A percentile compares a stretch with the other conserved stretches of the same genome.
Conservation (phyloP, 2,888 invertebrate genomes). For the Chymomyza caudatula region DNA sequence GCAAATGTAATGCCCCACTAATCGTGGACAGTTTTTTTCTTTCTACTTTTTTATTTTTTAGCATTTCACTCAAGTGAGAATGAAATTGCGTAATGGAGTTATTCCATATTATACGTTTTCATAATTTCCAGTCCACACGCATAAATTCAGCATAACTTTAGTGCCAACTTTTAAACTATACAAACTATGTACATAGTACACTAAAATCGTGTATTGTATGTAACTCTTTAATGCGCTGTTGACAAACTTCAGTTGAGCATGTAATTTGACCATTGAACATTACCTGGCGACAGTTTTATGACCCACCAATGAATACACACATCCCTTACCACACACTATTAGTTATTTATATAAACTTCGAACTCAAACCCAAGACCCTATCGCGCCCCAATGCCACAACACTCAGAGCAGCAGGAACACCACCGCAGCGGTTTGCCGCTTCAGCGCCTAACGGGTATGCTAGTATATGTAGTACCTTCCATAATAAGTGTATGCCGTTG, state of each 20-base stretch:
- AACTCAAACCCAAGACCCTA: slow-evolving; percentile 11
- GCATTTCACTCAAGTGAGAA: too few species aligned
- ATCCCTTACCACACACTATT: slow-evolving; percentile 43
- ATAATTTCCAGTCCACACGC: too few species aligned
- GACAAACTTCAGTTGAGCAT: not conserved
- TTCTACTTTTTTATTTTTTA: too few species aligned
- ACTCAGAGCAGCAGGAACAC: too few species aligned
- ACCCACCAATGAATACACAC: slow-evolving; percentile 27
- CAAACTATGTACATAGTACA: not conserved
- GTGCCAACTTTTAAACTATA: not conserved
- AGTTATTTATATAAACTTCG: slow-evolving; percentile 58
- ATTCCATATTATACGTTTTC: too few species aligned
- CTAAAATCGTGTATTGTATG: not conserved
- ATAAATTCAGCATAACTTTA: too few species aligned
- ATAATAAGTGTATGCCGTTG: too few species aligned
- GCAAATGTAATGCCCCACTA: too few species aligned
- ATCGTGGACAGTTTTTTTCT: too few species aligned
- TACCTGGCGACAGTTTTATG: slow-evolving; percentile 35
- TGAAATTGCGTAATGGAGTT: too few species aligned
- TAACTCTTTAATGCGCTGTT: not conserved
- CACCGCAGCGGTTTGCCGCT: slow-evolving; percentile 39
- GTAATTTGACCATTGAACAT: slow-evolving; percentile 2
- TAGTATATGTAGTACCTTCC: too few species aligned
- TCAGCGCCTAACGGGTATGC: slow-evolving; percentile 34
- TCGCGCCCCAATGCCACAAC: too few species aligned